Evolutionary conservation across 2,113 vertebrate species (phyloP), one percentile per base, ranked within the genome.

Genomic region (Gulo gulo): DNA sequence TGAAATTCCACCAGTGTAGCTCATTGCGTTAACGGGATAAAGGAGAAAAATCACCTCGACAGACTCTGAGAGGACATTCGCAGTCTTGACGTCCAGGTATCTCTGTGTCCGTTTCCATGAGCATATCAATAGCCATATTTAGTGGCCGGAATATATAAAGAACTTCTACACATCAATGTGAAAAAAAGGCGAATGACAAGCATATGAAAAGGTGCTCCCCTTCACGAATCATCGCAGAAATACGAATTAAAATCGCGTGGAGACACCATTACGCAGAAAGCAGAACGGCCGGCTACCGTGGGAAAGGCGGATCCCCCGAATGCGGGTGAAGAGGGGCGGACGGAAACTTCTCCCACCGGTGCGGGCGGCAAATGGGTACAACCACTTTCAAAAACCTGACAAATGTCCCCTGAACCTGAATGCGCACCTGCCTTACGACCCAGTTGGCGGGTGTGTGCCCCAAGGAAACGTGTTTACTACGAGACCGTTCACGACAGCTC

Each of bases 231-330:
- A 31, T 47, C 31, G 0, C 3, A 42, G 36, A 89, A 34, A 74
- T 3, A n/a, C 21, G 42, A 18, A 42, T 21, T 15, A 69, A 50
- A 59, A 36, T 34, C 67, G 12, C 59, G 16, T 7, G 0, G 81
- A 50, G 39, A 39, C 1, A 8, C 34, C 16, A 3, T 47, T 1
- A 26, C 13, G 1, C 23, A 6, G 4, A 1, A 3, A n/a, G n/a
- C 39, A 29, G 29, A 39, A 26, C 0, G n/a, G 47, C 34, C 63
- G 11, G 18, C 34, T 63, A 12, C 14, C 18, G 1, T 6, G 14
- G 1, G 18, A 24, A 59, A 11, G 59, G 8, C 31, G 12, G 67
- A 45, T 15, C 1, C 18, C 8, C 2, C 7, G 1, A 0, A 21
- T 13, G 21, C 6, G 10, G 69, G 47, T 31, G 36, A 13, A 8